Conservation (phyloP, 2,888 invertebrate genomes). For the Cheilosia variabilis region DNA sequence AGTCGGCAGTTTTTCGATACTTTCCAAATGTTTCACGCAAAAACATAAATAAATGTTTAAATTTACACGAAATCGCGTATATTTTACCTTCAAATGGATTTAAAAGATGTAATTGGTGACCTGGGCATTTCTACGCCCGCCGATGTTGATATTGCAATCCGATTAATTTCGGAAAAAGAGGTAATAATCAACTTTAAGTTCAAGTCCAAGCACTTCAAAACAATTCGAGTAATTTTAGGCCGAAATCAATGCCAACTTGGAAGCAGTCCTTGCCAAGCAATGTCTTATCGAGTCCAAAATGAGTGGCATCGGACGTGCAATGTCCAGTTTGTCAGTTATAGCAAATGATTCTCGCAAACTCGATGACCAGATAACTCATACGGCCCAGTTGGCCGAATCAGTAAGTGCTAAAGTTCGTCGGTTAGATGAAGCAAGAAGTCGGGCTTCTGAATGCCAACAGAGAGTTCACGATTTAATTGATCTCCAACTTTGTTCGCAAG, state of each 20-base stretch:
- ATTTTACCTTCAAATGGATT: slow-evolving; percentile 68
- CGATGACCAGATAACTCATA: slow-evolving; percentile 92
- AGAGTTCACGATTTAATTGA: slow-evolving; percentile 97
- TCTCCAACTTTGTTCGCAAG: slow-evolving; percentile 97
- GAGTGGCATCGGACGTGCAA: slow-evolving; percentile 90
- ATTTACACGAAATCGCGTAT: not conserved
- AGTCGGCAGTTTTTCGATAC: slow-evolving; percentile 61
- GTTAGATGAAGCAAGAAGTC: slow-evolving; percentile 93
- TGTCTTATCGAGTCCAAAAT: slow-evolving; percentile 92
- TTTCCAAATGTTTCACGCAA: not conserved
- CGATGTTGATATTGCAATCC: slow-evolving; percentile 83
- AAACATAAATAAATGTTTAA: slow-evolving; percentile 62
- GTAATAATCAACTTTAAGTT: slow-evolving; percentile 63
- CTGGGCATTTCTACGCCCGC: slow-evolving; percentile 84
- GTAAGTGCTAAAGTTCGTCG: slow-evolving; percentile 98
- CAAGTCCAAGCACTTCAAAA: slow-evolving; percentile 11
- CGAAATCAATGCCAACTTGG: slow-evolving; percentile 88
- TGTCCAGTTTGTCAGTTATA: slow-evolving; percentile 91
- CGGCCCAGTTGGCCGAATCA: slow-evolving; percentile 94
- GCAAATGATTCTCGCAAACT: slow-evolving; percentile 92
- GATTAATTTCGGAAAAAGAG: slow-evolving; percentile 78
- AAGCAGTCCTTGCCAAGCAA: slow-evolving; percentile 89
- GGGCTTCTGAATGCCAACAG: slow-evolving; percentile 97
- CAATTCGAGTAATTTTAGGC: slow-evolving; percentile 84
- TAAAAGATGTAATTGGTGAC: slow-evolving; percentile 76